Evolutionary conservation across 2,888 invertebrate genomes (phyloP), one percentile per base, ranked within the genome.

Genomic region (Noctua fimbriata): DNA sequence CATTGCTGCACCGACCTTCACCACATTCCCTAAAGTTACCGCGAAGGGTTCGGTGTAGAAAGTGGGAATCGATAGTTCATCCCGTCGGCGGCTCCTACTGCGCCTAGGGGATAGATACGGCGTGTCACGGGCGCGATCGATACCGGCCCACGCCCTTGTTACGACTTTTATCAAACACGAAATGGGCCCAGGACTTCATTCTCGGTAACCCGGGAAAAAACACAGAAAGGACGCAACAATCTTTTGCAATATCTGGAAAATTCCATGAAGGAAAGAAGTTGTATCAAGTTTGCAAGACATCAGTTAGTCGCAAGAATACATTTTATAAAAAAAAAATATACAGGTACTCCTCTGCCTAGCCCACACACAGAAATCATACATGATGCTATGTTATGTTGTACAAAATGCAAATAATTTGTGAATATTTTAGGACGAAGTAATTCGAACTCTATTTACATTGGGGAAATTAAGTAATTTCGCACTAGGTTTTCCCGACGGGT

Each of bases 51-150:
- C 87, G 70, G 83, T 87, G 89, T 83, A 85, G 67, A 73, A 28
- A 65, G 67, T 77, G 66, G 32, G 41, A 81, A 78, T 78, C 78
- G 73, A 83, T 79, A 76, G 81, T 75, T 67, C 41, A 78, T 87
- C 88, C 88, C 81, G 73, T 73, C 66, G 79, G 47, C 73, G 81
- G 79, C 44, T 67, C 41, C 63, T 63, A 36, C 63, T 67, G 81
- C 81, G 76, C 84, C 87, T 85, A 82, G 88, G 88, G 90, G 90
- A 90, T 88, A 91, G 93, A 90, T 87, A 92, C 93, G 85, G 92
- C 90, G 84, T 92, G 93, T 91, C 90, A 93, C 92, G 92, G 86
- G 71, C 90, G 92, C 91, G 92, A 92, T 94, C 94, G 92, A 94
- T 94, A 92, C 78, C 82, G 81, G 79, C 84, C 81, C 87, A 86